Evolutionary conservation across 2,888 invertebrate species (phyloP), one percentile per base, ranked within the genome.

Genomic region (Pseudococcus jackbeardsleyi): DNA sequence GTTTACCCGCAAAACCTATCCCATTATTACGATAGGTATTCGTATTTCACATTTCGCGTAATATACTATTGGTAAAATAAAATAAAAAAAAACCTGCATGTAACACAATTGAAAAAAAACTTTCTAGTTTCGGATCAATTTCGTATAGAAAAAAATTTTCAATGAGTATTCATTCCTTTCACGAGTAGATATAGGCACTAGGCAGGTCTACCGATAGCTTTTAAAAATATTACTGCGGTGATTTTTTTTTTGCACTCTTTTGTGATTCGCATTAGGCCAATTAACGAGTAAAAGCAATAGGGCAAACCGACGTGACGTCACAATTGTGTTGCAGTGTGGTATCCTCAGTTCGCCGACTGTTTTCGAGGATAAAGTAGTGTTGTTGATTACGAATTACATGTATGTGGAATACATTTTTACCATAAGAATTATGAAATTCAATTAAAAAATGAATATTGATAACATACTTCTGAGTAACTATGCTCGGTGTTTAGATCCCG

Each of bases 1-100:
- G 79, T 79, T 79, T 79, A 79, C 79, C 79, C 79, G 68, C 68
- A 72, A 72, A 72, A 72, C 68, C 68, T 72, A 72, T 72, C 68
- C 68, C 68, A 72, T 72, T 72, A 72, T 72, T 72, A 72, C 68
- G 68, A 72, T 72, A 72, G 68, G 68, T 72, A 72, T 72, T 72
- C 68, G 68, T 72, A 72, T 72, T 72, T 72, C 68, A 72, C 68
- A 72, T 12, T 72, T 72, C 68, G 26, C 3, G 68, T 72, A 72
- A 72, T 33, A 72, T 17, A 72, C 15, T 19, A 59, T 59, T 59
- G 59, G 19, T 59, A 59, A 6, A 59, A 50, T 15, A 50, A 50
- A 50, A 50, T 6, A n/a, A 59, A 19, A 19, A 26, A 64, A 64
- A 19, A 19, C 5, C 64, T 2, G 19, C 64, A 1, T 15, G 64